These are phyloP conservation scores for Trididemnum miniatum DNA, from an alignment of 23 tunicate genomes.

Conservation along the genomic window DNA sequence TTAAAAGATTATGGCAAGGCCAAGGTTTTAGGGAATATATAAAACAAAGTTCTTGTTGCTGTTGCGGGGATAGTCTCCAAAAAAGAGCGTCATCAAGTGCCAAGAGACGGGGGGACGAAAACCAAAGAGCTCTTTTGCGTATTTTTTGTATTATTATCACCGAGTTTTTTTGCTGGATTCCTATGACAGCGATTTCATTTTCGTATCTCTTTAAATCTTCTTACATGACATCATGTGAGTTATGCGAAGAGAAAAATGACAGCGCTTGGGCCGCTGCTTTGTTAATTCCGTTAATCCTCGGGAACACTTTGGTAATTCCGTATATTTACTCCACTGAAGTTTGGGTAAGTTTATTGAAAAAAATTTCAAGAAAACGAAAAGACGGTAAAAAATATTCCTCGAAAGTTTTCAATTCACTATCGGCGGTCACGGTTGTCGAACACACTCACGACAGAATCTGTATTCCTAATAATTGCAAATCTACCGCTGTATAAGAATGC, in stretches of 20 bases:
- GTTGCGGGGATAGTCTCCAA: background rate
- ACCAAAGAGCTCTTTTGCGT: background rate
- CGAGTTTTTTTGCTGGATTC: conserved; percentile 12
- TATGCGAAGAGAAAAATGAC: background rate
- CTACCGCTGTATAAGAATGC: no score
- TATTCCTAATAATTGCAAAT: no score
- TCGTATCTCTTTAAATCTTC: background rate
- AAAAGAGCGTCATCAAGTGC: background rate
- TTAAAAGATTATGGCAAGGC: background rate
- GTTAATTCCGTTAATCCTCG: background rate
- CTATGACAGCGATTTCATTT: background rate
- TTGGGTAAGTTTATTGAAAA: background rate
- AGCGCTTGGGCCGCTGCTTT: background rate
- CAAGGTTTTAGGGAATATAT: background rate
- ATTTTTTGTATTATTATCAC: background rate
- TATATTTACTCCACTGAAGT: background rate
- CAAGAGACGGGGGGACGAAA: background rate
- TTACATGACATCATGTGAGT: background rate
- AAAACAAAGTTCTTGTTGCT: background rate
- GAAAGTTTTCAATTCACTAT: background rate
- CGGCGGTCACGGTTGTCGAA: background rate
- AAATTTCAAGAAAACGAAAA: background rate
- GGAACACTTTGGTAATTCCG: background rate
- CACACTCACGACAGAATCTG: no score
- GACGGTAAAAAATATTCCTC: background rate